Percentiles rank a stretch among this genome's conserved stretches.
These are phyloP conservation scores for Rhinoraja longicauda DNA, from an alignment of 2,797 vertebrate species.

Conservation along the genomic window DNA sequence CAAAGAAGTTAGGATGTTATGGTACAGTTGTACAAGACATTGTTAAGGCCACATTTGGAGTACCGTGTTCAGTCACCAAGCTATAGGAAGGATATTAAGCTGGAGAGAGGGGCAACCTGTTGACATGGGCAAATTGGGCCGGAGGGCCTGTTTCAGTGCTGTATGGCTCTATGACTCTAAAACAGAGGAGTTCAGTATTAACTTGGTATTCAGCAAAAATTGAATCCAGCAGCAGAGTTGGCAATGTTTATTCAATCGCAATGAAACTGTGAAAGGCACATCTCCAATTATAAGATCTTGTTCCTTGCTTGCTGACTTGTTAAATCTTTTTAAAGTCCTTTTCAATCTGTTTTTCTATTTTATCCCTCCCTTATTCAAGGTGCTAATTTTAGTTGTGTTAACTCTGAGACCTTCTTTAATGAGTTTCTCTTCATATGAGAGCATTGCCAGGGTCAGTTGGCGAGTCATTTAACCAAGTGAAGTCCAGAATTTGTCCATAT, in stretches of 20 bases:
- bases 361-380: neutral
- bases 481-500: neutral
- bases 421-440: neutral
- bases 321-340: neutral
- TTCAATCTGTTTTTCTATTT: neutral
- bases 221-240: neutral
- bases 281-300: neutral
- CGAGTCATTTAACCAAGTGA: neutral
- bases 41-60: no score
- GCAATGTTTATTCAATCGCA: neutral
- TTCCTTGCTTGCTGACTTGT: neutral
- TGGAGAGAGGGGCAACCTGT: no score
- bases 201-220: neutral
- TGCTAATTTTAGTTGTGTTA: neutral
- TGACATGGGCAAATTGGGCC: no score
- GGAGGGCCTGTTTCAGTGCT: no score
- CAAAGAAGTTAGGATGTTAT: no score
- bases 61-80: no score
- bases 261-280: neutral
- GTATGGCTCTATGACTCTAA: no score
- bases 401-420: neutral
- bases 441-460: neutral
- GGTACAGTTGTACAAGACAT: no score
- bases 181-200: neutral
- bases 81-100: no score